Percentiles rank a stretch among this genome's conserved stretches.
phyloP scores from a whole-genome alignment of 1,140 invertebrate species.

The Himalopsyche phryganea region DNA sequence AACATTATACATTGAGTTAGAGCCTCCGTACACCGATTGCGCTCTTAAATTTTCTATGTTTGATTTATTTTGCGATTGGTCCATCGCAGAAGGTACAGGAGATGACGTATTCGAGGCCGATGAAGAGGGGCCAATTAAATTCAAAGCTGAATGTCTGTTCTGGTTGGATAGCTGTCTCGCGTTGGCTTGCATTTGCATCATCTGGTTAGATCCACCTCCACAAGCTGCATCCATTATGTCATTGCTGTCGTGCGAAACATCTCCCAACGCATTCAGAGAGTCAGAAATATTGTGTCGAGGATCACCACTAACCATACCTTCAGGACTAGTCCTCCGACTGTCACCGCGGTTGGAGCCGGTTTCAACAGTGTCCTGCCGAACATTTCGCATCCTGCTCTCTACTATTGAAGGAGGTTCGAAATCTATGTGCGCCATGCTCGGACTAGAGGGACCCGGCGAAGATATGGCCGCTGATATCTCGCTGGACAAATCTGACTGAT shows the following conservation, averaged over 20 bases:
- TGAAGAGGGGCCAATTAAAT: slow-evolving; percentile 30
- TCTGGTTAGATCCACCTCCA: slow-evolving; percentile 7
- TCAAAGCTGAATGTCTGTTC: slow-evolving; percentile 29
- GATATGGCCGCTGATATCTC: slow-evolving; percentile 76
- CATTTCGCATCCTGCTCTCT: slow-evolving; percentile 35
- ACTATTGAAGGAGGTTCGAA: slow-evolving; percentile 64
- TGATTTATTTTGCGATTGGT: slow-evolving; percentile 12
- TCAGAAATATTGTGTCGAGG: slow-evolving; percentile 1
- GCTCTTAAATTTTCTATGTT: slow-evolving; percentile 21
- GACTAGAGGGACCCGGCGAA: slow-evolving; percentile 63
- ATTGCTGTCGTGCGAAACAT: slow-evolving; percentile 33
- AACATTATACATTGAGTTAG: slow-evolving; percentile 36
- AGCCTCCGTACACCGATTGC: slow-evolving; percentile 29
- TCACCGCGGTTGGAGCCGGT: slow-evolving; percentile 30
- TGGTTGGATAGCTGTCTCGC: slow-evolving; percentile 11
- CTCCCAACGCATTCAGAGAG: slow-evolving; percentile 28
- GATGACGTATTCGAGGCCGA: slow-evolving; percentile 28
- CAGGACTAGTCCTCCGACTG: slow-evolving; percentile 37
- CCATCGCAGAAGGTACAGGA: slow-evolving; percentile 27
- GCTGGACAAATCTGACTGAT: slow-evolving; percentile 70
- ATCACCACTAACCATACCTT: slow-evolving; percentile 13
- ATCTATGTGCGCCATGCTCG: slow-evolving; percentile 68
- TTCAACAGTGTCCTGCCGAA: slow-evolving; percentile 26
- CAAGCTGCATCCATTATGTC: slow-evolving; percentile 29
- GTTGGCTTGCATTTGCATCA: slow-evolving; percentile 29